These are phyloP conservation scores for Parapristionchus giblindavisi DNA, from an alignment of 2,888 invertebrate species.

Conservation along the genomic window DNA sequence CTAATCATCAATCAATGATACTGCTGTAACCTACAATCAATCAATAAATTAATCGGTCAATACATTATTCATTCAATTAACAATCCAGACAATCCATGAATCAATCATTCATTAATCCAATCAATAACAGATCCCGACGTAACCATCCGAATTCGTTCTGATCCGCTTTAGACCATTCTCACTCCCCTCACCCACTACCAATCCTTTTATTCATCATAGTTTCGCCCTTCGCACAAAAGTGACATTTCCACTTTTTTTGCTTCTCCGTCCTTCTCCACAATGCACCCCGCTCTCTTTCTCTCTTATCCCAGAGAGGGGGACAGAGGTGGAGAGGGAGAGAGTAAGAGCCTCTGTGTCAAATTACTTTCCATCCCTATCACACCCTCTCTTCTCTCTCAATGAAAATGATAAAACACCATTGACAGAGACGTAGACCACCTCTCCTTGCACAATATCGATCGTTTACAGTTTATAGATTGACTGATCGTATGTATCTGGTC, in stretches of 20 bases:
- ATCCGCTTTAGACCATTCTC: neutral
- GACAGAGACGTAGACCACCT: no score
- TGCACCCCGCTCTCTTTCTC: neutral
- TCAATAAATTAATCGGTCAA: no score
- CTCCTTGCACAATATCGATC: no score
- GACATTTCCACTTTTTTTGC: constrained; percentile 31
- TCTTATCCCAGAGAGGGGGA: no score
- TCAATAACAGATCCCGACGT: neutral
- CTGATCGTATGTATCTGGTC: no score
- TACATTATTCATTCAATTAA: no score
- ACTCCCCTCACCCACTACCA: neutral
- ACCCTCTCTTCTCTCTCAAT: neutral
- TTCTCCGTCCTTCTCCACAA: neutral
- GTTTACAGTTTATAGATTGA: no score
- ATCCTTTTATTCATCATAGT: no score
- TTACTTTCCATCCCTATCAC: neutral
- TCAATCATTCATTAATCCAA: neutral
- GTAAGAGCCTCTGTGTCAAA: neutral
- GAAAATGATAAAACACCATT: neutral
- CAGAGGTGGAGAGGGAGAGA: no score
- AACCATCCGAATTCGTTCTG: neutral
- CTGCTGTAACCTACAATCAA: no score
- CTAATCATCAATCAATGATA: no score
- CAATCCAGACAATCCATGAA: neutral
- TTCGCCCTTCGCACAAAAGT: no score